Base-by-base conservation (phyloP, 2,113 vertebrate species). In the Stercorarius parasiticus region DNA sequence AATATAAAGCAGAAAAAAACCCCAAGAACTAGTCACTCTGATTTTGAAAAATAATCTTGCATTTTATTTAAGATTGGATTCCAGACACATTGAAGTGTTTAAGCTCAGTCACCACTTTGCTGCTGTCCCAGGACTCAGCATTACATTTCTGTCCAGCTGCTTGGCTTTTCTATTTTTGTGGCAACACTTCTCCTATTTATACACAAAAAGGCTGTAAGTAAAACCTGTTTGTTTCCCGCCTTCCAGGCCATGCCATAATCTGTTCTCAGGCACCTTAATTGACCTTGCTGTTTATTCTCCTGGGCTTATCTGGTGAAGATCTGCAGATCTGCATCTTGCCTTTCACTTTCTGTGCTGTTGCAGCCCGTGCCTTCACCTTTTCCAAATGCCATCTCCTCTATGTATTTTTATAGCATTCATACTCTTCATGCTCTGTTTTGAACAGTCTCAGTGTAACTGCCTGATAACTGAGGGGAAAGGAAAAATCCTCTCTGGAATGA, bases 351-450 rank as follows among this genome's bases (percentile, higher is more conserved):
- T 42, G 52, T 8, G 0, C 38, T 22, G 26, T 10, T 26, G 40
- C 86, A 40, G 55, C 7, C 77, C 9, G 9, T 15, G 25, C 58
- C 22, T n/a, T 20, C 13, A 22, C 58, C 22, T n/a, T 20, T 49
- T 26, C 64, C 45, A 1, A 80, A 23, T 11, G 15, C 43, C 21
- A 0, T 4, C 36, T 65, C 17, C 62, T 30, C 43, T 5, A 1
- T 11, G 62, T 22, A 3, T 10, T 77, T 70, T 62, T 50, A 26
- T 10, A 4, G 0, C 0, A 9, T 9, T 9, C 10, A 11, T 26
- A 0, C 38, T 55, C 29, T 18, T n/a, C 21, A 0, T 9, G 47
- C 70, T 52, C 43, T 15, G 36, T 15, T 87, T 42, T 13, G 13
- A 73, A 22, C 6, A 1, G 53, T 61, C 76, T 52, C 21, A 4